Evolutionary conservation across 2,888 invertebrate species (phyloP), one percentile per base, ranked within the genome.

Genomic region (Hypomecis atomaria): DNA sequence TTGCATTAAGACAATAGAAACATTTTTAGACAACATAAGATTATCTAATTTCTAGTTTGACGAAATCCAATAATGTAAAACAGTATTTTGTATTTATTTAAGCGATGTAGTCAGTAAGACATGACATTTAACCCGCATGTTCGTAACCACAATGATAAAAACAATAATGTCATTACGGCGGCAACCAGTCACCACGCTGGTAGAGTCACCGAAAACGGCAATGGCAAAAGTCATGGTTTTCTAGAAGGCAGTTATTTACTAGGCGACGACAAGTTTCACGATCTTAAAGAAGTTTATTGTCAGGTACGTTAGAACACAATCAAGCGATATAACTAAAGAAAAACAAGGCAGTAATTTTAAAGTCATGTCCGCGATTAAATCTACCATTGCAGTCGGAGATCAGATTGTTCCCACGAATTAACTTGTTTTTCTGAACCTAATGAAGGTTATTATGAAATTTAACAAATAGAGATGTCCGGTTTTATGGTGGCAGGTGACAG

Each of bases 61-160:
- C 13, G 6, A 49, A 38, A 59, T 52, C 38, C 37, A 37, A 45
- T 45, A 53, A 45, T 37, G 40, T 52, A 23, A 23, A 40, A 23
- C 8, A 38, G n/a, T 10, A n/a, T 23, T 40, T 40, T 52, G 40
- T 42, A 33, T 42, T 37, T 11, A 47, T 1, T 33, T 60, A 13
- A 11, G 36, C 6, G 6, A 13, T 9, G 40, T 37, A 52, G 38
- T 49, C 49, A 38, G 33, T 40, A 7, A 34, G 54, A 65, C 62
- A 66, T 84, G 82, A 82, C 82, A 78, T 83, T 84, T 83, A 77
- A 84, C 87, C 83, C 74, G 75, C 72, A 78, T 76, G 66, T 67
- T 66, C 66, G 65, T 72, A 63, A 64, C 63, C 66, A 62, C 67
- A 62, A 71, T 76, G 77, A 75, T 71, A 78, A 79, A 75, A 76